Conservation (phyloP, 2,113 vertebrate genomes). For the Scophthalmus maximus region DNA sequence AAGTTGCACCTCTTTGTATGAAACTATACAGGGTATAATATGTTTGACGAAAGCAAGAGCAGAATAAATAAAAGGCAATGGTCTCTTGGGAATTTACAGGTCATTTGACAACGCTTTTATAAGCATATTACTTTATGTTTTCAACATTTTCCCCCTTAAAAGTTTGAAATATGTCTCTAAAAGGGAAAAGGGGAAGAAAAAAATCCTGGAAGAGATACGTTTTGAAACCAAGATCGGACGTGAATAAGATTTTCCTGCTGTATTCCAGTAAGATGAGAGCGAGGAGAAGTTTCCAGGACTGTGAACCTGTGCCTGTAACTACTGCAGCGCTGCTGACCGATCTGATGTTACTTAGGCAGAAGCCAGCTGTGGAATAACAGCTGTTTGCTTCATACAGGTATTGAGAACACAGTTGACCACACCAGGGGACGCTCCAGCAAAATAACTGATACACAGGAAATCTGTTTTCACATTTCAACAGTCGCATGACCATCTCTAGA, state of each 20-base stretch:
- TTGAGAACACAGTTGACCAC: constrained; percentile 35
- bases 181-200: constrained; percentile 32
- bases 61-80: background rate
- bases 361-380: constrained; percentile 45
- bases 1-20: too few relatives aligned
- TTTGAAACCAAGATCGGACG: constrained; percentile 44
- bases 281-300: constrained; percentile 57
- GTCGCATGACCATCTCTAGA: background rate
- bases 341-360: constrained; percentile 39
- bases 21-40: background rate
- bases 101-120: background rate
- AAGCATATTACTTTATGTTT: too few relatives aligned
- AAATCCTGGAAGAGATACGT: constrained; percentile 4
- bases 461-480: constrained; percentile 19
- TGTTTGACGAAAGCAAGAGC: background rate
- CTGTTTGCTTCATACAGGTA: constrained; percentile 42
- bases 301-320: constrained; percentile 38
- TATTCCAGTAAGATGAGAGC: constrained; percentile 47
- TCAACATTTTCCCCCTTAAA: background rate
- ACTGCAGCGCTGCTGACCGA: constrained; percentile 14
- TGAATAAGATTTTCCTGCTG: constrained; percentile 61
- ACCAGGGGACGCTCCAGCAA: constrained; percentile 3
- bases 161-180: constrained; percentile 4
- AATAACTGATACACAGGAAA: constrained; percentile 14
- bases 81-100: background rate